Evolutionary conservation across 2,888 invertebrate species (phyloP).

Genomic region (Strigamia maritima): DNA sequence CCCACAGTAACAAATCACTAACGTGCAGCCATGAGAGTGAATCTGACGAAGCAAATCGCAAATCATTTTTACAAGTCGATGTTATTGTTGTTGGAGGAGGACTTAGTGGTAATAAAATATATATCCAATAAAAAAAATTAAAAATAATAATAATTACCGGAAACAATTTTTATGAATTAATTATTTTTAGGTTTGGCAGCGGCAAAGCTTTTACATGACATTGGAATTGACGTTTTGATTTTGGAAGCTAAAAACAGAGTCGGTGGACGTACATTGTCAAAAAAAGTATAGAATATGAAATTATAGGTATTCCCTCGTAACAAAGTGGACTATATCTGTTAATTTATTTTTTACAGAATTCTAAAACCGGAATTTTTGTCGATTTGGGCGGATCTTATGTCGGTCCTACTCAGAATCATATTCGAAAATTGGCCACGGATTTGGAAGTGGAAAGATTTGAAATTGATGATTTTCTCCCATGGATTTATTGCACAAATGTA

Average conservation of each 20-base stretch:
- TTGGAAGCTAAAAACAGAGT: constrained; percentile 52
- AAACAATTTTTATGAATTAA: not conserved
- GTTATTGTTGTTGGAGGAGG: not conserved
- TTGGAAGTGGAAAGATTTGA: constrained; percentile 49
- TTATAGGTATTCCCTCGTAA: too few relatives aligned
- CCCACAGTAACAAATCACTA: not conserved
- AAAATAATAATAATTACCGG: too few relatives aligned
- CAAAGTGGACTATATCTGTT: not conserved
- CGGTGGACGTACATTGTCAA: constrained; percentile 53
- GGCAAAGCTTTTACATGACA: constrained; percentile 46
- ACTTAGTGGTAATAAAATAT: not conserved
- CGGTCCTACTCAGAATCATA: constrained; percentile 51
- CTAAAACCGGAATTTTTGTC: constrained; percentile 46
- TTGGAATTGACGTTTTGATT: constrained; percentile 47
- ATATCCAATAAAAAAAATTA: too few relatives aligned
- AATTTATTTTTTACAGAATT: constrained; percentile 45
- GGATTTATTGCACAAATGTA: not conserved
- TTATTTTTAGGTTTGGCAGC: constrained; percentile 46
- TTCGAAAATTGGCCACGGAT: constrained; percentile 50
- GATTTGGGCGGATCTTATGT: constrained; percentile 54
- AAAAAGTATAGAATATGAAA: constrained; percentile 40
- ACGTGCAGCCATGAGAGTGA: not conserved
- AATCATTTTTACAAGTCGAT: not conserved
- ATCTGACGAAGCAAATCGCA: not conserved
- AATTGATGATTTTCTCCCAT: not conserved